These are phyloP conservation scores for Lycia hirtaria DNA, from an alignment of 2,888 invertebrate species.

Conservation along the genomic window DNA sequence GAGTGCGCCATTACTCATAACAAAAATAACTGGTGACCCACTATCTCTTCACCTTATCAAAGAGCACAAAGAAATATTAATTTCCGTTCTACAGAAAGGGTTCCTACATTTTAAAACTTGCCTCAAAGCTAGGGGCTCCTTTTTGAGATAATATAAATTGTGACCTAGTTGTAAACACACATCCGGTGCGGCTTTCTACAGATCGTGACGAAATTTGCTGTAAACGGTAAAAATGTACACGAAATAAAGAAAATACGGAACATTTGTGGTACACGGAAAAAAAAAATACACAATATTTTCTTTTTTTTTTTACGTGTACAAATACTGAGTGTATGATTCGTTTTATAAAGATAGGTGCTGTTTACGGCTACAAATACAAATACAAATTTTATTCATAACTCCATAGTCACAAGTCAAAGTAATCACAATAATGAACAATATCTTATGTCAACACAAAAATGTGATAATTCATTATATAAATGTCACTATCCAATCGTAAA, in stretches of 20 bases:
- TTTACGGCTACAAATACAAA: constrained; percentile 1
- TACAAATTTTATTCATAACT: too few relatives aligned
- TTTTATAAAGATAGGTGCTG: constrained; percentile 5
- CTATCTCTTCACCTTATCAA: constrained; percentile 47
- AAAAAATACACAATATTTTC: constrained; percentile 6
- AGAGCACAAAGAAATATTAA: constrained; percentile 61
- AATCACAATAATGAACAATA: too few relatives aligned
- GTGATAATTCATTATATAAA: too few relatives aligned
- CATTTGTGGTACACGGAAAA: not conserved
- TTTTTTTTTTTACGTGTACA: too few relatives aligned
- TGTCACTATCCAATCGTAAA: too few relatives aligned
- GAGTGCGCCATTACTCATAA: constrained; percentile 19
- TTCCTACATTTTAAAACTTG: constrained; percentile 34
- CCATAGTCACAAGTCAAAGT: too few relatives aligned
- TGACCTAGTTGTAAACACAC: constrained; percentile 15
- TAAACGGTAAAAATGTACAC: constrained; percentile 9
- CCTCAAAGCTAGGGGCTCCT: constrained; percentile 21
- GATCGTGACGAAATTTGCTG: constrained; percentile 4
- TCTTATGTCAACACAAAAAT: too few relatives aligned
- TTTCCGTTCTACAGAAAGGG: constrained; percentile 54
- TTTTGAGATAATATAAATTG: constrained; percentile 23
- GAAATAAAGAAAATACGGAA: constrained; percentile 4
- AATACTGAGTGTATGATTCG: constrained; percentile 5
- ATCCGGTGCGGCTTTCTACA: not conserved
- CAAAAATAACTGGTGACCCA: constrained; percentile 39